Evolutionary conservation across 1,140 invertebrate genomes (phyloP), one percentile per base, ranked within the genome.

Genomic region (Trissolcus basalis): DNA sequence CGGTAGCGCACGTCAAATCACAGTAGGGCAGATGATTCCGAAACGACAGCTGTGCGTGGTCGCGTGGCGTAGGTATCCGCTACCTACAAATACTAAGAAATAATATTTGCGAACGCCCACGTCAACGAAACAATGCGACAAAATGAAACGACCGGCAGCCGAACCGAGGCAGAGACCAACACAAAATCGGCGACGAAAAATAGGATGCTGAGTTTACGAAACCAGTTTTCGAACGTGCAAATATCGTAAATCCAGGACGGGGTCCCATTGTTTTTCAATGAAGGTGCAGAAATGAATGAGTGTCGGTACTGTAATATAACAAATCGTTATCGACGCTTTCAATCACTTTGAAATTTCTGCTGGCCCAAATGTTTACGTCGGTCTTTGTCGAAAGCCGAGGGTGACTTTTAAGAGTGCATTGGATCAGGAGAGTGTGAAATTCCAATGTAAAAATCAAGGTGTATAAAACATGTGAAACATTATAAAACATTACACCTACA

Each of bases 21-120:
- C 32, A 36, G 56, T 0, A 41, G 14, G 13, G 58, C 71, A 74
- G 71, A 74, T 68, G 71, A 74, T 68, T 43, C 56, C 45, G 33
- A 12, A 13, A 0, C 56, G 50, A 54, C 63, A 68, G 71, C 45
- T 68, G 63, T 41, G 58, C 45, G 50, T 74, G 58, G 71, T 74
- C 71, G 71, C 71, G 71, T 74, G 71, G 56, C 71, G 51, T 74
- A 58, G 71, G 58, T 68, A 68, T 16, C 12, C 19, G 63, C 56
- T 68, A 55, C 71, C 64, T 74, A 63, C 64, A 63, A 67, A 39
- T 68, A 68, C 64, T 33, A 12, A 68, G 71, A 65, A 61, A 61
- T 55, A 68, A 68, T 74, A 67, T 68, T 74, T 53, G 51, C 47
- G 27, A 43, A 74, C 58, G 64, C 63, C 71, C 27, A 63, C 64